phyloP scores from a whole-genome alignment of 2,888 invertebrate species.

The Lepidonotus clava region DNA sequence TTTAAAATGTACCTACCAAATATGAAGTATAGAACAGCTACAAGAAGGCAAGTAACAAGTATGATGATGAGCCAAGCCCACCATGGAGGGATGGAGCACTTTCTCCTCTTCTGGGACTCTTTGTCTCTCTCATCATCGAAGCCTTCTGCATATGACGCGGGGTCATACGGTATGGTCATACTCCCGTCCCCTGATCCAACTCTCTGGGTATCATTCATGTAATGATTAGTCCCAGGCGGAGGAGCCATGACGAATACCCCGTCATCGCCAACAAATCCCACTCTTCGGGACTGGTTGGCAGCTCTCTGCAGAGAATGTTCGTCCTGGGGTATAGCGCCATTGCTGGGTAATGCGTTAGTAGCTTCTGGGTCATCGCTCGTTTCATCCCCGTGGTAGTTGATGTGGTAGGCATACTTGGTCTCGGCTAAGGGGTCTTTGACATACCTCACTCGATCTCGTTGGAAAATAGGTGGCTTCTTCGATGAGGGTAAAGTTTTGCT shows the following conservation, averaged over 20 bases:
- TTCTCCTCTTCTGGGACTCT: neutral
- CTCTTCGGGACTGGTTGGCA: neutral
- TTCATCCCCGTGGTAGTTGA: neutral
- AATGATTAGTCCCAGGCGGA: neutral
- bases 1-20: neutral
- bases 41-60: neutral
- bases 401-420: neutral
- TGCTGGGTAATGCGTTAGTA: neutral
- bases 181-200: neutral
- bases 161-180: neutral
- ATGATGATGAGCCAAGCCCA: conserved; percentile 14
- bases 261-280: neutral
- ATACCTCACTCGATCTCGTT: neutral
- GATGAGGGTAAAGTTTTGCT: neutral
- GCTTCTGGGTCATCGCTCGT: neutral
- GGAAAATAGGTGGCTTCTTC: neutral
- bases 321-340: neutral
- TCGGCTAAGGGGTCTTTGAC: neutral
- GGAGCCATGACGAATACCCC: neutral
- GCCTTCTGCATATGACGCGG: neutral
- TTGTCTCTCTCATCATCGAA: neutral
- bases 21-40: conserved; percentile 6
- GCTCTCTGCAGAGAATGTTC: neutral
- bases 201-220: neutral
- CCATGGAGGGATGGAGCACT: conserved; percentile 14